phyloP scores from a whole-genome alignment of 2,888 invertebrate genomes.

The Spilosoma lubricipeda region DNA sequence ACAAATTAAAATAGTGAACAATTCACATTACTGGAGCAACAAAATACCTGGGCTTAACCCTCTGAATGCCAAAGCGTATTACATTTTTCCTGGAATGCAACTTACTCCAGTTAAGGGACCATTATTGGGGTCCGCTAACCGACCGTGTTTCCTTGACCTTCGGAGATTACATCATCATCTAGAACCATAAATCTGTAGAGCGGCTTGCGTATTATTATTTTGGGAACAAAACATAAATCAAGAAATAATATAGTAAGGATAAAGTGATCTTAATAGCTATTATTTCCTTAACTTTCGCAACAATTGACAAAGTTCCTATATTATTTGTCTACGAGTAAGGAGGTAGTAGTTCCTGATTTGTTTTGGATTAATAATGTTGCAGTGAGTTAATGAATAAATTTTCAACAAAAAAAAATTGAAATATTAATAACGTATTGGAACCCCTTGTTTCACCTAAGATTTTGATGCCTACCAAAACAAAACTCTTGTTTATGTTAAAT shows the following conservation, averaged over 20 bases:
- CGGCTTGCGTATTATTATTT: constrained; percentile 10
- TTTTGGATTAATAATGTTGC: background rate
- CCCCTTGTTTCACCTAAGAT: background rate
- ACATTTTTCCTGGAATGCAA: constrained; percentile 50
- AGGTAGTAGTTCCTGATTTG: constrained; percentile 6
- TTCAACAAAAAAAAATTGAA: background rate
- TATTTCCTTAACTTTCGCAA: constrained; percentile 12
- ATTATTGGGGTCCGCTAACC: constrained; percentile 33
- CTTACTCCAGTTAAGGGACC: constrained; percentile 38
- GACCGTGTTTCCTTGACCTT: constrained; percentile 39
- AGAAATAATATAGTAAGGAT: background rate
- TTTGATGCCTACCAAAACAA: background rate
- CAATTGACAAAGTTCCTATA: constrained; percentile 22
- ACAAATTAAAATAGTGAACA: constrained; percentile 28
- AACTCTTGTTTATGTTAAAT: background rate
- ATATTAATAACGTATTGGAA: background rate
- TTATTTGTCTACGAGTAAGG: background rate
- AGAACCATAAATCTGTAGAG: constrained; percentile 15
- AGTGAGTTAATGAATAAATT: background rate
- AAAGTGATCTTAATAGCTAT: constrained; percentile 4
- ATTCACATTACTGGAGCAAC: constrained; percentile 22
- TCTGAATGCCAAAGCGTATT: constrained; percentile 34
- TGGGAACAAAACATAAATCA: constrained; percentile 8
- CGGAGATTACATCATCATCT: constrained; percentile 26
- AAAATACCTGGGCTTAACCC: constrained; percentile 25